phyloP scores from a whole-genome alignment of 2,113 vertebrate species.

The Lagopus muta region DNA sequence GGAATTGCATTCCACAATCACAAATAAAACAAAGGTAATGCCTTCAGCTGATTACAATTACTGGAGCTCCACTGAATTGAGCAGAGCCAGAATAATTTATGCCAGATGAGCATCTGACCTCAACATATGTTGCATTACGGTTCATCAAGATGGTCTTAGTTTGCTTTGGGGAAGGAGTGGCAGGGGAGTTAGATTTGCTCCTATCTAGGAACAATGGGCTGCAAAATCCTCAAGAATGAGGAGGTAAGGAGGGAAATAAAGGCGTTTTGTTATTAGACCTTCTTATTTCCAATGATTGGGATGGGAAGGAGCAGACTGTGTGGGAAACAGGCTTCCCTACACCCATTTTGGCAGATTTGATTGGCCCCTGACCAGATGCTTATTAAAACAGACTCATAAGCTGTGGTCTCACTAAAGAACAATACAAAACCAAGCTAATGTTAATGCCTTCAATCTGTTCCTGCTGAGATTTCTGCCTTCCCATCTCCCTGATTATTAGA shows the following conservation, averaged over 20 bases:
- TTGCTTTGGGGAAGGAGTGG: neutral
- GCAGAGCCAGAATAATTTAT: constrained; percentile 13
- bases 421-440: constrained; percentile 83
- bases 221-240: constrained; percentile 33
- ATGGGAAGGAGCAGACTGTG: constrained; percentile 78
- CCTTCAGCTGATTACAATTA: constrained; percentile 9
- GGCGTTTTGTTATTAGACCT: constrained; percentile 30
- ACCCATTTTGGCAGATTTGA: constrained; percentile 79
- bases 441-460: constrained; percentile 86
- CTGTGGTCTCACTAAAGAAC: constrained; percentile 81
- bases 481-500: constrained; percentile 56
- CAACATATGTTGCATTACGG: constrained; percentile 20
- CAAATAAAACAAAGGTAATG: neutral
- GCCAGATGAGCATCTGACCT: constrained; percentile 39
- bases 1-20: neutral
- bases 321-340: constrained; percentile 78
- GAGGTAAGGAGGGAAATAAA: constrained; percentile 58
- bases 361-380: constrained; percentile 80
- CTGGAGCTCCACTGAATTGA: constrained; percentile 1
- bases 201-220: neutral
- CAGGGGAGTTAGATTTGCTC: neutral
- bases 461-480: constrained; percentile 55
- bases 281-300: constrained; percentile 69
- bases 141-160: constrained; percentile 6
- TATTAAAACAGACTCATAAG: constrained; percentile 83